phyloP scores from a whole-genome alignment of 2,888 invertebrate species.

The Cheilosia impressa region DNA sequence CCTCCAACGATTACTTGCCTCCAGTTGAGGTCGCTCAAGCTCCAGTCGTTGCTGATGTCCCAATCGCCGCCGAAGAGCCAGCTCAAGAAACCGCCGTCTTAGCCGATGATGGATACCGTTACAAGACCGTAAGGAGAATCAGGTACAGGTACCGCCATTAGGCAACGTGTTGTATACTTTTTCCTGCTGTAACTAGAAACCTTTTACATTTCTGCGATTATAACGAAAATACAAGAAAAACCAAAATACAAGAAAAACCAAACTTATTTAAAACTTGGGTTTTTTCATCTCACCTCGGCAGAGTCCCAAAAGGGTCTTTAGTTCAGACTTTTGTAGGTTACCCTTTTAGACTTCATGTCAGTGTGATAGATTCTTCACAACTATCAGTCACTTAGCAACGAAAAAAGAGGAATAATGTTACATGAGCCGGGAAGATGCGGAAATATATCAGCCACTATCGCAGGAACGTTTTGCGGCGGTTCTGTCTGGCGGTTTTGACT shows the following conservation, averaged over 20 bases:
- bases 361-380: too few relatives aligned
- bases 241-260: constrained; percentile 4
- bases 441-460: too few relatives aligned
- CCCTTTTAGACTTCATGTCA: too few relatives aligned
- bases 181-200: constrained; percentile 14
- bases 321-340: too few relatives aligned
- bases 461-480: too few relatives aligned
- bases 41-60: constrained; percentile 40
- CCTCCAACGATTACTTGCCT: constrained; percentile 68
- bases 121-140: constrained; percentile 58
- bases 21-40: constrained; percentile 51
- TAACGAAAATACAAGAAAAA: neutral
- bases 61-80: constrained; percentile 33
- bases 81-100: constrained; percentile 55
- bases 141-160: constrained; percentile 68
- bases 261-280: constrained; percentile 16
- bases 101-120: constrained; percentile 66
- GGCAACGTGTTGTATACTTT: neutral
- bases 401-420: too few relatives aligned
- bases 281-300: neutral
- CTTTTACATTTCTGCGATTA: neutral
- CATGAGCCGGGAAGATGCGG: too few relatives aligned
- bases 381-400: too few relatives aligned
- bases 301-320: too few relatives aligned
- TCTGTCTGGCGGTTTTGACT: too few relatives aligned